Evolutionary conservation across 1,140 invertebrate genomes (phyloP).

Genomic region (Panagrolaimus sp.): DNA sequence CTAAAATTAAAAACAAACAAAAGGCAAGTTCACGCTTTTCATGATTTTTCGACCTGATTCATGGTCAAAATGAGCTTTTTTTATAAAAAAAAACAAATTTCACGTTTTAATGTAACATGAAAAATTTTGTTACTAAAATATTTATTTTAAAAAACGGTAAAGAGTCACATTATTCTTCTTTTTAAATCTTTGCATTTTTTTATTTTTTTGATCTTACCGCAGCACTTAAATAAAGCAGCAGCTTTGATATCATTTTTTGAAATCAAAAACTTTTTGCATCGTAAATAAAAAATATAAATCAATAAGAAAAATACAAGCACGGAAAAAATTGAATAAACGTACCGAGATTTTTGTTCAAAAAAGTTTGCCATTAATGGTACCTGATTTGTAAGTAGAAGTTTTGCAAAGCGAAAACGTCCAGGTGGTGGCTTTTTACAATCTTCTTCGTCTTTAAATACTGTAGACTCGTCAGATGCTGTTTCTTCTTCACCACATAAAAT

Average conservation of each 20-base stretch:
- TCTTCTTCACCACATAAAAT: neutral
- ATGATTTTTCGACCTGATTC: no score
- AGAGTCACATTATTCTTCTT: neutral
- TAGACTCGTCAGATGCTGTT: neutral
- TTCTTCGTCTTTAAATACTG: neutral
- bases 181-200: neutral
- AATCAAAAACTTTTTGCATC: neutral
- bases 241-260: neutral
- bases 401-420: neutral
- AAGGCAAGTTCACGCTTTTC: no score
- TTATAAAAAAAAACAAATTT: no score
- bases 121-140: no score
- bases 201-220: neutral
- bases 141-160: neutral
- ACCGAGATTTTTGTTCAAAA: slow-evolving; percentile 5
- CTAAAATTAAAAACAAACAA: no score
- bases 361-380: slow-evolving; percentile 4
- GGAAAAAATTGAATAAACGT: neutral
- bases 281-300: slow-evolving; percentile 8
- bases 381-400: slow-evolving; percentile 6
- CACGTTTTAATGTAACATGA: no score
- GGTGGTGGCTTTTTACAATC: neutral
- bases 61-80: no score
- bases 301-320: slow-evolving; percentile 3
- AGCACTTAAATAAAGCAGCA: neutral